Percentiles rank a stretch among this genome's conserved stretches.
phyloP scores from a whole-genome alignment of 2,888 invertebrate genomes.

The Lamproptera curius region DNA sequence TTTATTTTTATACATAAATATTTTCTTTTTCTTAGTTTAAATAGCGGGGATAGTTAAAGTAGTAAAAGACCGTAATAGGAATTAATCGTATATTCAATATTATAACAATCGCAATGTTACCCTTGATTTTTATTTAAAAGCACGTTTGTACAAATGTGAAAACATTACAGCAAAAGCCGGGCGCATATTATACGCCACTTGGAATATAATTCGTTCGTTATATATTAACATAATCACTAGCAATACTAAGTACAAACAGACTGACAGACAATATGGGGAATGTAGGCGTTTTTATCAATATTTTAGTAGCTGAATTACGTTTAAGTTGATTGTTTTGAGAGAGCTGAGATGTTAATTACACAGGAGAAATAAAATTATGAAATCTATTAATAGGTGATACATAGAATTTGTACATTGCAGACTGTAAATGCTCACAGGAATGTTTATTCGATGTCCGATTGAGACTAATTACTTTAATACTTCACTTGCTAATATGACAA shows the following conservation, averaged over 20 bases:
- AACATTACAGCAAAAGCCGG: constrained; percentile 23
- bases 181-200: constrained; percentile 17
- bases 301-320: constrained; percentile 10
- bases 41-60: no score
- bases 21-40: no score
- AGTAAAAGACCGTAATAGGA: constrained; percentile 20
- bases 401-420: no score
- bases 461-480: no score
- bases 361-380: background rate
- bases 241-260: background rate
- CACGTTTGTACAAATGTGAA: constrained; percentile 45
- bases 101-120: constrained; percentile 52
- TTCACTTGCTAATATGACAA: no score
- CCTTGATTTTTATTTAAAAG: constrained; percentile 45
- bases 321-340: background rate
- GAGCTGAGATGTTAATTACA: background rate
- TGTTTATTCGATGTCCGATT: no score
- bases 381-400: no score
- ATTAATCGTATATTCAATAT: constrained; percentile 42
- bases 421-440: no score
- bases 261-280: background rate
- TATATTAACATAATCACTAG: background rate
- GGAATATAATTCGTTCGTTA: background rate
- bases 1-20: no score
- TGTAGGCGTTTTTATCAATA: background rate